Evolutionary conservation across 2,888 invertebrate species (phyloP).

Genomic region (Ypsolopha sequella): DNA sequence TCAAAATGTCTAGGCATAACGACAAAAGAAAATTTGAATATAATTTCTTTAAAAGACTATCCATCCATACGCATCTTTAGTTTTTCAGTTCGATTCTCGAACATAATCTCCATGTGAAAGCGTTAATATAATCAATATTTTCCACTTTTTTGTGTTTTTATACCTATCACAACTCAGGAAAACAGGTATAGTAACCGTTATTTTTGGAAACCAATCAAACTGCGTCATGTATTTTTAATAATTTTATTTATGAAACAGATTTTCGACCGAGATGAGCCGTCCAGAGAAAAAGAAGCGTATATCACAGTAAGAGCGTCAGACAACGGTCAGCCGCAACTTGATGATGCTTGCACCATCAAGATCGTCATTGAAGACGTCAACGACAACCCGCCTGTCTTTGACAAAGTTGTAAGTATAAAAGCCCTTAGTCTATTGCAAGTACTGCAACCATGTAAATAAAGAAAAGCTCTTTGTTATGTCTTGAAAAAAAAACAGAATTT

Average conservation of each 20-base stretch:
- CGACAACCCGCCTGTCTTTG: slow-evolving; percentile 88
- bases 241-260: slow-evolving; percentile 42
- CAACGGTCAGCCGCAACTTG: slow-evolving; percentile 90
- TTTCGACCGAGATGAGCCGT: slow-evolving; percentile 93
- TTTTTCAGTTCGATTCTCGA: too few species aligned
- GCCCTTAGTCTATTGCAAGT: neutral
- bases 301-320: slow-evolving; percentile 93
- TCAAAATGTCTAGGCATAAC: too few species aligned
- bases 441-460: neutral
- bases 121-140: too few species aligned
- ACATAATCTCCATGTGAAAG: too few species aligned
- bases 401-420: slow-evolving; percentile 77
- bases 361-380: slow-evolving; percentile 93
- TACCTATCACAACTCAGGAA: too few species aligned
- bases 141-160: too few species aligned
- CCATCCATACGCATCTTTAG: too few species aligned
- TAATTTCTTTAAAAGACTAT: too few species aligned
- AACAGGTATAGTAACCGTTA: too few species aligned
- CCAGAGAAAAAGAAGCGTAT: slow-evolving; percentile 84
- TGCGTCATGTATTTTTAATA: neutral
- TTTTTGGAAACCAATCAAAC: neutral
- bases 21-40: too few species aligned
- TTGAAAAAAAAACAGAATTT: neutral
- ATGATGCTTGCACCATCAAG: slow-evolving; percentile 94
- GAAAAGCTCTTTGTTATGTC: too few species aligned